Evolutionary conservation across 2,888 invertebrate genomes (phyloP), one percentile per base, ranked within the genome.

Genomic region (Chamaedrilus cognettii): DNA sequence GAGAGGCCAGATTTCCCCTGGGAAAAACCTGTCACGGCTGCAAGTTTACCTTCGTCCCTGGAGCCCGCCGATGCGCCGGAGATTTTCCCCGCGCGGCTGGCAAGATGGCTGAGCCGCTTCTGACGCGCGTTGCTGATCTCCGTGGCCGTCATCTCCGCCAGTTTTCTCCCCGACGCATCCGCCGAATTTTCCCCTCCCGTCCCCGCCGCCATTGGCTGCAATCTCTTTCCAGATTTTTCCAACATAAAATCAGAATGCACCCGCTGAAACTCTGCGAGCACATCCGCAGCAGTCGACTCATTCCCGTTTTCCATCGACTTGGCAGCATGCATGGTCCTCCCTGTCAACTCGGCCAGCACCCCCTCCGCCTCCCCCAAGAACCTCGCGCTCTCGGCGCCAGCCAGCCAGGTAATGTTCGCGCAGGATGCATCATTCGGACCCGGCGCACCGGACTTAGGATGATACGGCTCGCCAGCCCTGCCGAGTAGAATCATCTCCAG

Each of bases 401-500:
- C 11, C 11, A 42, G 11, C 19, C 19, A 15, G 19, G 11, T 42
- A 19, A 42, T 42, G 19, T 15, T 42, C 19, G 42, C 11, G 19
- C 19, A 42, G 19, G 42, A 11, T 11, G 19, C 11, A 42, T 42
- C 42, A 42, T 42, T 42, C 11, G 11, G 19, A 42, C 11, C 19
- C 19, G 42, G 42, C 19, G 19, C 42, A 42, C 11, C 19, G 11
- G 42, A 42, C 11, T 42, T 42, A 11, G 11, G 11, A 19, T 42
- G 42, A 42, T 42, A 15, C 11, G 11, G 42, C 26, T 52, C 55
- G 19, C 11, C 42, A 19, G 42, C 7, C 33, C 33, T 34, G 2
- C 68, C 68, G 11, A 62, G 49, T 11, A 66, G 28, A 34, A 60
- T 58, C 7, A 57, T 23, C 26, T 69, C 69, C 34, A 69, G 30